These are phyloP conservation scores for Oxygymnocypris stewartii DNA, from an alignment of 2,113 vertebrate genomes.

Conservation along the genomic window DNA sequence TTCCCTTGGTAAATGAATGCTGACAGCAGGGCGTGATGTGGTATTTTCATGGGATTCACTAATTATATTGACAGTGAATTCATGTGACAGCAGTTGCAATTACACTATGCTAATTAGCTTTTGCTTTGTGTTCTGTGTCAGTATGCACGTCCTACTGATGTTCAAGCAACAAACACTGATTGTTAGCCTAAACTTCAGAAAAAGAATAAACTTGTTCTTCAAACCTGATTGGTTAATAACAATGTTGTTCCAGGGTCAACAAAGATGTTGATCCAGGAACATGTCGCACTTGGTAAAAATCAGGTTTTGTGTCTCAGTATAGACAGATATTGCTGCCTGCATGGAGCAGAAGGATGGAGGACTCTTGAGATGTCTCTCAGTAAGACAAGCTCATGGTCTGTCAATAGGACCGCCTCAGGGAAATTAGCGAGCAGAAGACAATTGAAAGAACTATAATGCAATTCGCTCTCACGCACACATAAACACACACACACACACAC, in stretches of 20 bases:
- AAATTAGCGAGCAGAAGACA: constrained; percentile 29
- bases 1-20: constrained; percentile 48
- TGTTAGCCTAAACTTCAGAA: too few species aligned
- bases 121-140: constrained; percentile 46
- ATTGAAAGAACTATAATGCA: not conserved
- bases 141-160: not conserved
- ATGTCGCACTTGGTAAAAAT: too few species aligned
- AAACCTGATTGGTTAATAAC: too few species aligned
- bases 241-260: too few species aligned
- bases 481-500: constrained; percentile 31
- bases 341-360: not conserved
- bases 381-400: constrained; percentile 12
- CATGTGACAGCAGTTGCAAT: constrained; percentile 39
- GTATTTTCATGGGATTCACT: constrained; percentile 80
- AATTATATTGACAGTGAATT: constrained; percentile 46
- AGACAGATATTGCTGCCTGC: not conserved
- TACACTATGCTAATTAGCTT: constrained; percentile 49
- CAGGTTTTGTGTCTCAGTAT: constrained; percentile 13
- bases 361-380: constrained; percentile 38
- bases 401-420: constrained; percentile 41
- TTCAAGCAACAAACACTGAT: too few species aligned
- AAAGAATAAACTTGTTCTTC: too few species aligned
- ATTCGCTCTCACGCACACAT: not conserved
- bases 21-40: constrained; percentile 76
- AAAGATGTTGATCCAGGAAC: too few species aligned